Percentiles rank a stretch among this genome's conserved stretches.
Evolutionary conservation across 2,888 invertebrate species (phyloP).

Genomic region (Andrena camellia): DNA sequence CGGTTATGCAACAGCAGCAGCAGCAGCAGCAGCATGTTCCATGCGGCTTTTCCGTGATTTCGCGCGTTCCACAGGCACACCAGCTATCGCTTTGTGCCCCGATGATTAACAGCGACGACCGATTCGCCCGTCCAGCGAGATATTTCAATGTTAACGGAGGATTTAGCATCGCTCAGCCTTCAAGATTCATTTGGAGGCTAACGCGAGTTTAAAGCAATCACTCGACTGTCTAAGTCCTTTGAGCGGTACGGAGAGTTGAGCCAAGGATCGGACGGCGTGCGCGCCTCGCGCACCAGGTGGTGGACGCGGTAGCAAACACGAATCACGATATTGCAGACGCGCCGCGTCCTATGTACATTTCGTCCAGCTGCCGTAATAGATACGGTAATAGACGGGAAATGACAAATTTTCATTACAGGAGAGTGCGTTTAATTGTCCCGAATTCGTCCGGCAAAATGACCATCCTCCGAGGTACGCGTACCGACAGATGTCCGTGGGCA

Average conservation of each 20-base stretch:
- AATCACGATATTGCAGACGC: slow-evolving; percentile 24
- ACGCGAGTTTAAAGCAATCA: not conserved
- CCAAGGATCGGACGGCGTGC: slow-evolving; percentile 11
- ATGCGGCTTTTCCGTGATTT: slow-evolving; percentile 26
- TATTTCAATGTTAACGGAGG: not conserved
- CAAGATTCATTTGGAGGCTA: not conserved
- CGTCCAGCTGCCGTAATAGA: slow-evolving; percentile 26
- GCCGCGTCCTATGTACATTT: not conserved
- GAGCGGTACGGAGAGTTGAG: not conserved
- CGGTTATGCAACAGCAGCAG: slow-evolving; percentile 31
- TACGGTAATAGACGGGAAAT: slow-evolving; percentile 18
- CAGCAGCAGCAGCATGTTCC: not conserved
- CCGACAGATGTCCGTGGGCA: slow-evolving; percentile 3
- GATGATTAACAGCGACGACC: not conserved
- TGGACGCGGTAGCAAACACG: slow-evolving; percentile 20
- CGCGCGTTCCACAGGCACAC: not conserved
- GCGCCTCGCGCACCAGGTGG: slow-evolving; percentile 7
- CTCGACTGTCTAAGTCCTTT: not conserved
- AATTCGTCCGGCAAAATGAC: not conserved
- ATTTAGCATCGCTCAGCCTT: not conserved
- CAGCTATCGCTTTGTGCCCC: not conserved
- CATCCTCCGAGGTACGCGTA: not conserved
- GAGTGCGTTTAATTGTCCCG: slow-evolving; percentile 21
- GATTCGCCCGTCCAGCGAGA: not conserved
- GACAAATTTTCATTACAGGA: slow-evolving; percentile 31